phyloP scores from a whole-genome alignment of 2,113 vertebrate species.

The Kobus ellipsiprymnus region DNA sequence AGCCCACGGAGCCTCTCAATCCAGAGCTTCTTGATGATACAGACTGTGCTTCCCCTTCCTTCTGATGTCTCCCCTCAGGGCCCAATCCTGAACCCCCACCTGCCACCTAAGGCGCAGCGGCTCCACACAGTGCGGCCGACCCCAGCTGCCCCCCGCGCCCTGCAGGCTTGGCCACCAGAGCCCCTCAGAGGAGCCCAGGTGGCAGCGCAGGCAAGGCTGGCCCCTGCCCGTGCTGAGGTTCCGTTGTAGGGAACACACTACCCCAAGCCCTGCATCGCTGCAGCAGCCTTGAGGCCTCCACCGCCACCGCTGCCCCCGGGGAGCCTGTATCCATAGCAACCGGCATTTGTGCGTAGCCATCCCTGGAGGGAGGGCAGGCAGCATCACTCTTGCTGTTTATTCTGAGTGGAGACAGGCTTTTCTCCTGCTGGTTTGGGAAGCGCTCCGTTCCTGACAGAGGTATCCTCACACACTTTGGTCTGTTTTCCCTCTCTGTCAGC shows the following conservation, averaged over 20 bases:
- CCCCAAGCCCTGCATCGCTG: background rate
- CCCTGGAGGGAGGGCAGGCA: background rate
- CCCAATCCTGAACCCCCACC: background rate
- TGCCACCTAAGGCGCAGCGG: too few species aligned
- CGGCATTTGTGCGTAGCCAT: background rate
- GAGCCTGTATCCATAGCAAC: slow-evolving; percentile 76
- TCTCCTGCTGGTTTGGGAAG: background rate
- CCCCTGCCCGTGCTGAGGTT: background rate
- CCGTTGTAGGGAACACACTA: background rate
- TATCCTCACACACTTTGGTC: background rate
- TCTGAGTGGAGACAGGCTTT: background rate
- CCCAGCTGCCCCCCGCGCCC: background rate
- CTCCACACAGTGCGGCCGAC: background rate
- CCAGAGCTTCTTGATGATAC: background rate
- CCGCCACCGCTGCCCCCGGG: background rate
- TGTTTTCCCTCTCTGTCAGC: background rate
- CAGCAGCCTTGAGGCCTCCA: background rate
- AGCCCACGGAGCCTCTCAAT: background rate
- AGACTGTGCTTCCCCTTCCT: background rate
- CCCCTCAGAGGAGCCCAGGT: background rate
- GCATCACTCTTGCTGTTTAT: background rate
- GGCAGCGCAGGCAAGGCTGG: background rate
- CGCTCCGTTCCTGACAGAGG: background rate
- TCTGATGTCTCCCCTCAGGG: background rate
- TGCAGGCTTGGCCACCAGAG: background rate